Conservation (phyloP, 2,888 invertebrate species). For the Panorpa germanica region DNA sequence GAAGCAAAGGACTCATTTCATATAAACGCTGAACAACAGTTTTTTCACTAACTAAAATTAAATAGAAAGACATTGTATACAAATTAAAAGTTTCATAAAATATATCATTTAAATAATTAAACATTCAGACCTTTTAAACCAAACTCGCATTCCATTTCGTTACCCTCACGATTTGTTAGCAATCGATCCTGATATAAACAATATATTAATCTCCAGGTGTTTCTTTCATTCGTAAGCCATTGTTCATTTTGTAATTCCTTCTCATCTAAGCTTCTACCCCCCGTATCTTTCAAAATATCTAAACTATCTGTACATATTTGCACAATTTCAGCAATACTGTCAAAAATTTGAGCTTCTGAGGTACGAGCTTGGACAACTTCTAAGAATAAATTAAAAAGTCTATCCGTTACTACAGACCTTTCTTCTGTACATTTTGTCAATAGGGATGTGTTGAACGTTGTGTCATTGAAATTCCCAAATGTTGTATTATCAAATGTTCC, state of each 20-base stretch:
- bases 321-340: conserved; percentile 13
- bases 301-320: conserved; percentile 12
- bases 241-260: conserved; percentile 14
- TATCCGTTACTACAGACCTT: no score
- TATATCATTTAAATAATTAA: no score
- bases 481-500: no score
- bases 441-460: no score
- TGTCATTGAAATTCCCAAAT: no score
- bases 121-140: no score
- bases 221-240: conserved; percentile 64
- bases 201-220: conserved; percentile 73
- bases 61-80: no score
- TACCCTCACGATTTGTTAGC: conserved; percentile 21
- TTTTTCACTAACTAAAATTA: conserved; percentile 36
- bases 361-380: conserved; percentile 21
- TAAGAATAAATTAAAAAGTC: conserved; percentile 21
- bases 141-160: conserved; percentile 21
- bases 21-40: conserved; percentile 35
- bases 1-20: conserved; percentile 31
- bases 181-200: conserved; percentile 69
- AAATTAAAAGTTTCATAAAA: conserved; percentile 20
- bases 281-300: conserved; percentile 12
- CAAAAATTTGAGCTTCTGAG: conserved; percentile 15
- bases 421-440: no score
- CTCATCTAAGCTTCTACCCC: conserved; percentile 8